Base-by-base conservation (phyloP, 2,113 vertebrate species). In the Thunnus thynnus region DNA sequence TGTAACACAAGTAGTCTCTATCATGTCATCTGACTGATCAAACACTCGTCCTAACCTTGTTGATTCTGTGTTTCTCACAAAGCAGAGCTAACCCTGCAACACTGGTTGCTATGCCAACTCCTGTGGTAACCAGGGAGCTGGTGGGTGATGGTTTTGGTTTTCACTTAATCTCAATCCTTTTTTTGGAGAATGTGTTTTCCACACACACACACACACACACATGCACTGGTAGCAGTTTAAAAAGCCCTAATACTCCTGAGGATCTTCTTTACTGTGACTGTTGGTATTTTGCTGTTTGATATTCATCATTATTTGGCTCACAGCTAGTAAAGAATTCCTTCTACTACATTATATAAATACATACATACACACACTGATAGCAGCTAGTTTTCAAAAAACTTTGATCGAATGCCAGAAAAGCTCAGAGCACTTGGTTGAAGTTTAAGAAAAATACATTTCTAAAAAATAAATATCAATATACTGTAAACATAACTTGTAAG, bases 71-170 rank as follows among this genome's bases (percentile, higher is more conserved):
- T 51, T 81, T 61, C 64, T 75, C 76, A 74, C 83, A 68, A 54
- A 85, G 80, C 72, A 3, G 7, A 9, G 79, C 73, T 52, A 64
- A 57, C 80, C 30, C 87, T 52, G 78, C 81, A 78, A 62, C 62
- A 7, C 63, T 2, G 72, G 91, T 89, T 91, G 84, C 90, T 66
- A 80, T 90, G 90, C 52, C 83, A 70, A 85, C 90, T 46, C 41
- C 11, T 20, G 10, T 61, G 61, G 88, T 86, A 89, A 84, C 74
- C 77, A 86, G 77, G 75, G 72, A 76, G 81, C 76, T 69, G 66
- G 64, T 71, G 76, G 81, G 47, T 57, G 80, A 83, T 81, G 62
- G 22, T 61, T 63, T 60, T 56, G 50, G 30, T 69, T 76, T 73
- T 73, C 47, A 17, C 50, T 76, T 72, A 30, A 57, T 82, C 57